Evolutionary conservation across 2,797 vertebrate genomes (phyloP).

Genomic region (Denticeps clupeoides): DNA sequence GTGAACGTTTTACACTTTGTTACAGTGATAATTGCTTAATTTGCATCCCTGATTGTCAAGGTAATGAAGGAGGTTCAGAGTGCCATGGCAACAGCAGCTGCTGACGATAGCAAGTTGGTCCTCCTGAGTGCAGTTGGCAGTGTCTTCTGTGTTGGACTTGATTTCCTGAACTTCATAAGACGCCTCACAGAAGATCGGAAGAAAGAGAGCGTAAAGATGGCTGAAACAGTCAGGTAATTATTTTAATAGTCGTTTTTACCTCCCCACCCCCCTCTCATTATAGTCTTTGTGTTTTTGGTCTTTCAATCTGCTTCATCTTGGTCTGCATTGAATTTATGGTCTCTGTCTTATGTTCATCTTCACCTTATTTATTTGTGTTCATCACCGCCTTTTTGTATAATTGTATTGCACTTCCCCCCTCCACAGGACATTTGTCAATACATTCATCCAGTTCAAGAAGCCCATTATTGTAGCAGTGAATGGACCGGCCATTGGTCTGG

Average conservation of each 20-base stretch:
- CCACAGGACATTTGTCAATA: constrained; percentile 88
- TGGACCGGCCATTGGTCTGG: constrained; percentile 87
- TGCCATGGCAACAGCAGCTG: constrained; percentile 85
- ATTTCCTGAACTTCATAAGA: constrained; percentile 92
- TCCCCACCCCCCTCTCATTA: too few relatives aligned
- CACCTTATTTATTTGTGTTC: not conserved
- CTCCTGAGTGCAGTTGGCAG: constrained; percentile 82
- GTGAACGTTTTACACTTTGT: too few relatives aligned
- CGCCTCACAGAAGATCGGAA: constrained; percentile 87
- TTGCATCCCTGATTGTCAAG: too few relatives aligned
- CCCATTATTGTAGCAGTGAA: constrained; percentile 92
- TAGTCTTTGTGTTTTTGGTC: too few relatives aligned
- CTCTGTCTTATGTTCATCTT: not conserved
- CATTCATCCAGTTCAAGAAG: constrained; percentile 98
- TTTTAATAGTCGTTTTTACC: too few relatives aligned
- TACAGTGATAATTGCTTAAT: too few relatives aligned
- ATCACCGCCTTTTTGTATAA: too few relatives aligned
- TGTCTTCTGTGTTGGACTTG: constrained; percentile 86
- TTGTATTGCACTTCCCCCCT: too few relatives aligned
- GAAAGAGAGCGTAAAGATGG: constrained; percentile 94
- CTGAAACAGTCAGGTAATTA: constrained; percentile 90
- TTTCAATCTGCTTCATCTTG: not conserved
- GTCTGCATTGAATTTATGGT: not conserved
- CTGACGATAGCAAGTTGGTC: constrained; percentile 91
- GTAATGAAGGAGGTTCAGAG: constrained; percentile 98